Conservation (phyloP, 2,113 vertebrate species). For the Dunckerocampus dactyliophorus region DNA sequence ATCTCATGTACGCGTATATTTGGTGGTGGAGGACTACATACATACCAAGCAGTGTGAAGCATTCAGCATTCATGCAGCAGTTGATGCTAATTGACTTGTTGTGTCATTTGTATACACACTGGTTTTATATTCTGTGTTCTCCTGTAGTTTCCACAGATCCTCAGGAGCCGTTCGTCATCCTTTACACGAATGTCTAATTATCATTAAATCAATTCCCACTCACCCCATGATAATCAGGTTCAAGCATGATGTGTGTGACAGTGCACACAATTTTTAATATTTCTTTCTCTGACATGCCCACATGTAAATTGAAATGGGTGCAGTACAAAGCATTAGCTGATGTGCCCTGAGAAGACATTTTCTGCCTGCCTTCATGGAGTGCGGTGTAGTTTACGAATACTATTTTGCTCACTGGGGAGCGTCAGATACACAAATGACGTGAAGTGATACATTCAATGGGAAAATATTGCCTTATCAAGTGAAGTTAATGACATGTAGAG, state of each 20-base stretch:
- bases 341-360: slow-evolving; percentile 31
- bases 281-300: slow-evolving; percentile 31
- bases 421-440: slow-evolving; percentile 48
- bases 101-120: slow-evolving; percentile 38
- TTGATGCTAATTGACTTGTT: slow-evolving; percentile 53
- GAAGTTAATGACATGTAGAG: slow-evolving; percentile 54
- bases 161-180: slow-evolving; percentile 44
- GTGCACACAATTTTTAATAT: slow-evolving; percentile 5
- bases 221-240: slow-evolving; percentile 56
- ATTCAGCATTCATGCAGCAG: background rate
- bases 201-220: slow-evolving; percentile 61
- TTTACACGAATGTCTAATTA: slow-evolving; percentile 60
- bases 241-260: background rate
- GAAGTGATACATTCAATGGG: slow-evolving; percentile 52
- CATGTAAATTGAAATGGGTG: slow-evolving; percentile 7
- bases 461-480: slow-evolving; percentile 49
- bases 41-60: slow-evolving; percentile 19
- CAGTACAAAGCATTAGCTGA: slow-evolving; percentile 42
- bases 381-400: slow-evolving; percentile 42
- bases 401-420: slow-evolving; percentile 33
- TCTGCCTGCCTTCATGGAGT: slow-evolving; percentile 54
- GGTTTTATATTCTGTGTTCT: slow-evolving; percentile 44
- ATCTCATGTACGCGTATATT: no score
- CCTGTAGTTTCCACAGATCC: slow-evolving; percentile 47
- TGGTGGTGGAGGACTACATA: background rate